Percentiles rank a stretch among this genome's conserved stretches.
These are phyloP conservation scores for Pomatorhinus ruficollis DNA, from an alignment of 2,113 vertebrate genomes.

Conservation along the genomic window DNA sequence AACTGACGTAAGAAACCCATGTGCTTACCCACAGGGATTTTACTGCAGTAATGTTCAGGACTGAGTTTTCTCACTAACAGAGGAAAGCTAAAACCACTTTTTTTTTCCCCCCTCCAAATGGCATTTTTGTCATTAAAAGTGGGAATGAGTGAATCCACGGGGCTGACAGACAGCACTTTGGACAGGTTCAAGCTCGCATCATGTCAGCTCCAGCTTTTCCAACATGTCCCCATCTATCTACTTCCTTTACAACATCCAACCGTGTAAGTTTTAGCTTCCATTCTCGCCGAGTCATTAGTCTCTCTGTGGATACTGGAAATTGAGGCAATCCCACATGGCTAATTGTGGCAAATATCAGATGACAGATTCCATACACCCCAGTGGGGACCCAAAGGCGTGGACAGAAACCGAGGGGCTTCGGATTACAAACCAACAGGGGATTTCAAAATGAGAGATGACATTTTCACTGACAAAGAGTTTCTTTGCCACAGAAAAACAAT, in stretches of 20 bases:
- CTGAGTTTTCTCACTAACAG: not conserved
- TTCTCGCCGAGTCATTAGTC: not conserved
- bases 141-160: not conserved
- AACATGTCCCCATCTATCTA: not conserved
- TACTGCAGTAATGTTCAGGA: not conserved
- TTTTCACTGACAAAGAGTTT: not conserved
- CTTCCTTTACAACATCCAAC: not conserved
- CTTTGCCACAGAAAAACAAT: not conserved
- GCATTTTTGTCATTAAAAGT: not conserved
- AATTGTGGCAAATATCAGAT: slow-evolving; percentile 4
- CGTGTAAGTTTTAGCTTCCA: not conserved
- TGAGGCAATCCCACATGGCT: not conserved
- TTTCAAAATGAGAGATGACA: not conserved
- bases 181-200: not conserved
- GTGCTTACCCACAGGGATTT: not conserved
- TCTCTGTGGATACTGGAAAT: not conserved
- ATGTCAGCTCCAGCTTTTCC: not conserved
- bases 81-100: not conserved
- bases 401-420: not conserved
- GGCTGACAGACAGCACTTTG: not conserved
- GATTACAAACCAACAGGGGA: not conserved
- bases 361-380: not conserved
- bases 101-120: not conserved
- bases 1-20: not conserved
- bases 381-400: not conserved